Evolutionary conservation across 1,140 invertebrate genomes (phyloP), one percentile per base, ranked within the genome.

Genomic region (Bombus haemorrhoidalis): DNA sequence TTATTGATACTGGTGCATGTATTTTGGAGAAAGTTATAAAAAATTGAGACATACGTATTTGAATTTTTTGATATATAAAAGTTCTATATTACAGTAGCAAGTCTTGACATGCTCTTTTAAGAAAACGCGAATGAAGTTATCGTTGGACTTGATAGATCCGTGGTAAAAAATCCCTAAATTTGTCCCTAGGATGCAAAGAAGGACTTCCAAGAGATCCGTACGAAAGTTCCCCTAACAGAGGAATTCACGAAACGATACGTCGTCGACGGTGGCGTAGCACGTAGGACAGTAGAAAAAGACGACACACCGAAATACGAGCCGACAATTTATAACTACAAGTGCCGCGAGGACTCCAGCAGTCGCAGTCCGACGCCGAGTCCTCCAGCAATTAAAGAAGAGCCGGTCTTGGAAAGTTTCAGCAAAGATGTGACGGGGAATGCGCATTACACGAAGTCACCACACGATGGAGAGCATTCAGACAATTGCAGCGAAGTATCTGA

Each of bases 401-500:
- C 92, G 0, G 64, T 79, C n/a, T 53, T 87, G 53, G 92, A 94
- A 73, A 86, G 72, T 41, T 93, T 93, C 74, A 86, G 64, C 64
- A 93, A 93, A 72, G 93, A 94, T 76, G 81, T 71, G 2, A 69
- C 73, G 5, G 76, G 37, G 3, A 85, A 57, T 22, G 81, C 32
- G 3, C 88, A 92, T 62, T 93, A 93, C 85, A 75, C 87, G 25
- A 94, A 94, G 81, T 93, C 94, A 0, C 92, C 91, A 4, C 92
- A 95, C 59, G 93, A 94, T 32, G 94, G 92, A 18, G 94, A 96
- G 73, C 96, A 97, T 83, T 97, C 97, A 83, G 98, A 98, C 93
- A 98, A 98, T 88, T 97, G 97, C 6, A 98, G 97, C 81, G 98
- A 98, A 93, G 97, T 98, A 34, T 98, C 97, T 68, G 98, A 98